phyloP scores from a whole-genome alignment of 2,797 vertebrate species.

The Furcifer pardalis region DNA sequence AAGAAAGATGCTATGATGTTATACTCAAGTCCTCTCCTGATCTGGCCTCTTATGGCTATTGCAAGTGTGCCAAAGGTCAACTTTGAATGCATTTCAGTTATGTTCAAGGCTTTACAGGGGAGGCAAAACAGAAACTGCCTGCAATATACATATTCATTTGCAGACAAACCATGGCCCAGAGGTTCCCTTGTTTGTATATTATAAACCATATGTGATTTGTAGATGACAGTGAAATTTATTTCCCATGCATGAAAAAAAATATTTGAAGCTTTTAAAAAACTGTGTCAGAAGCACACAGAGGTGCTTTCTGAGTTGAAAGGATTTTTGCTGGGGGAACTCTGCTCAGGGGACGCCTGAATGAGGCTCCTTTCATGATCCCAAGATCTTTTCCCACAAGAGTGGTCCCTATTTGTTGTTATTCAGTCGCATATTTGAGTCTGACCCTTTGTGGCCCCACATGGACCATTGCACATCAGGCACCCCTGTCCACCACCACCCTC shows the following conservation, averaged over 20 bases:
- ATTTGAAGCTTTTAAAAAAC: too few species aligned
- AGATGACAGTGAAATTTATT: not conserved
- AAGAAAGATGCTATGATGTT: conserved; percentile 15
- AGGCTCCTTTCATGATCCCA: too few species aligned
- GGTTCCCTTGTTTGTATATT: not conserved
- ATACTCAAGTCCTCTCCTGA: not conserved
- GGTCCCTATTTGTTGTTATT: too few species aligned
- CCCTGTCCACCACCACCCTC: too few species aligned
- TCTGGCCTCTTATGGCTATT: not conserved
- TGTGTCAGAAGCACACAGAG: too few species aligned
- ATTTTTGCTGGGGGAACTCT: too few species aligned
- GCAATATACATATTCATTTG: not conserved
- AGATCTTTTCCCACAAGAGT: too few species aligned
- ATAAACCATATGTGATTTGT: conserved; percentile 12
- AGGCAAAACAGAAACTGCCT: conserved; percentile 9
- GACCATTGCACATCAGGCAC: too few species aligned
- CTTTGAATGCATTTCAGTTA: conserved; percentile 29
- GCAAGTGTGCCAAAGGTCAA: conserved; percentile 19
- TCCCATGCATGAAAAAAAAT: conserved; percentile 4
- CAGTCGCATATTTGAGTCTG: too few species aligned
- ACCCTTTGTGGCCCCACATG: too few species aligned
- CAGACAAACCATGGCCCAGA: not conserved
- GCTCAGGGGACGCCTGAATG: too few species aligned
- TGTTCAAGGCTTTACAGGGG: conserved; percentile 17
- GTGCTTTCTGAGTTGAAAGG: too few species aligned